These are phyloP conservation scores for Rhinichthys klamathensis DNA, from an alignment of 2,113 vertebrate genomes.

Conservation along the genomic window DNA sequence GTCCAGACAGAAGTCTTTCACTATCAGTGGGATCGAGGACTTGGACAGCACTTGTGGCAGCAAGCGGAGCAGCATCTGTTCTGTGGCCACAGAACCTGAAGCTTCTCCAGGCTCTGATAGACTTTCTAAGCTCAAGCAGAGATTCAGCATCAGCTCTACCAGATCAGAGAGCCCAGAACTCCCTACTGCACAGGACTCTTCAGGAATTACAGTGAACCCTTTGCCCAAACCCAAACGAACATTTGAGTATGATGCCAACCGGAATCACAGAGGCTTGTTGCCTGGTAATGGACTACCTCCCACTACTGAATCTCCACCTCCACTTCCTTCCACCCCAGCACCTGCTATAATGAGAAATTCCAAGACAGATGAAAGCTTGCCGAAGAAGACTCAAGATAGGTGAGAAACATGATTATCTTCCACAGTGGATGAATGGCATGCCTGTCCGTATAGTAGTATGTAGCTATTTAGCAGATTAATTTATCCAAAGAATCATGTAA, in stretches of 20 bases:
- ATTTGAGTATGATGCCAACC: slow-evolving; percentile 97
- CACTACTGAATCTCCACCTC: slow-evolving; percentile 84
- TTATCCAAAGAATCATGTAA: neutral
- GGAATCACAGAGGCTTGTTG: slow-evolving; percentile 79
- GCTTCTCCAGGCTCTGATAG: slow-evolving; percentile 77
- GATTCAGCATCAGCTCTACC: slow-evolving; percentile 70
- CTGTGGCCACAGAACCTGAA: slow-evolving; percentile 81
- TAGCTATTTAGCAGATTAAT: neutral
- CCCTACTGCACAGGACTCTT: slow-evolving; percentile 70
- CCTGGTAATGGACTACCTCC: slow-evolving; percentile 91
- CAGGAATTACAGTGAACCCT: slow-evolving; percentile 85
- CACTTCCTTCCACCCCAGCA: slow-evolving; percentile 88
- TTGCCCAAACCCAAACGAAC: slow-evolving; percentile 98
- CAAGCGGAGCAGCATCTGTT: slow-evolving; percentile 79
- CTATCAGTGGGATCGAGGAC: slow-evolving; percentile 77
- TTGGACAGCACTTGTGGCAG: slow-evolving; percentile 75
- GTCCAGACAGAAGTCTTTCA: slow-evolving; percentile 82
- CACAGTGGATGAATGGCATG: slow-evolving; percentile 23
- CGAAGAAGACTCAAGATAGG: slow-evolving; percentile 87
- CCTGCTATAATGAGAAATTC: slow-evolving; percentile 81
- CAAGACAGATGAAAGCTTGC: slow-evolving; percentile 79
- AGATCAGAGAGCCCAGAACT: slow-evolving; percentile 76
- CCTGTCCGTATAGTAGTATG: neutral
- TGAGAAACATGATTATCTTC: slow-evolving; percentile 69
- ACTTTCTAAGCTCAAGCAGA: slow-evolving; percentile 79